Base-by-base conservation (phyloP, 2,797 vertebrate species). In the Sylvilagus floridanus region DNA sequence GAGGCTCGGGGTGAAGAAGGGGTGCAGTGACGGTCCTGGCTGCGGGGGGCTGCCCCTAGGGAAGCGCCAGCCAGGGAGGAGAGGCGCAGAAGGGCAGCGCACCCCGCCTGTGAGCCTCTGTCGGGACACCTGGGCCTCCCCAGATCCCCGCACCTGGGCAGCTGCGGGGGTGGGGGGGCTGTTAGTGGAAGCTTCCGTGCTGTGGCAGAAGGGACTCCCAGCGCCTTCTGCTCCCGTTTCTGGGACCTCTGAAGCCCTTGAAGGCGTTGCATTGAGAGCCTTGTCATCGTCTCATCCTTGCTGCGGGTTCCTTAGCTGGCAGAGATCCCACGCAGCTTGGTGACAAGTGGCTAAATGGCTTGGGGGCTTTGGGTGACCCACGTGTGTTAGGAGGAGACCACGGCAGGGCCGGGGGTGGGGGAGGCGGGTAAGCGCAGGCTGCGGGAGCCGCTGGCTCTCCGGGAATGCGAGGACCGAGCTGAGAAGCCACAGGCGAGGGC, bases 261-360 rank as follows among this genome's bases (percentile, higher is more conserved):
- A 84, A 92, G 77, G 79, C 66, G 87, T 16, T 19, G 73, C 84
- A 88, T 68, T 90, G 52, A 84, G 90, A 90, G 88, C 57, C 14
- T 77, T 95, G 75, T 68, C 68, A 54, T 93, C 54, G 11, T 79
- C 94, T 96, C 79, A 90, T 71, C 54, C 32, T 69, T 87, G 65
- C 73, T 75, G 42, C 76, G 77, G 93, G 93, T 79, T 50, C 84
- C 92, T 88, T 72, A 54, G 28, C 81, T 76, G 82, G 89, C 79
- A 37, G 83, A 94, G 72, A 32, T 35, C 68, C 93, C 75, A 10
- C 12, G 14, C 7, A 30, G 69, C 16, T 1, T 6, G 3, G 50
- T 92, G 82, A 88, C 62, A 32, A 52, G 66, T 5, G 24, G 73
- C 91, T 87, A 66, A 85, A 60, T 85, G 95, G 72, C 94, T 83